Conservation (phyloP, 2,797 vertebrate species). For the Synaphobranchus kaupii region DNA sequence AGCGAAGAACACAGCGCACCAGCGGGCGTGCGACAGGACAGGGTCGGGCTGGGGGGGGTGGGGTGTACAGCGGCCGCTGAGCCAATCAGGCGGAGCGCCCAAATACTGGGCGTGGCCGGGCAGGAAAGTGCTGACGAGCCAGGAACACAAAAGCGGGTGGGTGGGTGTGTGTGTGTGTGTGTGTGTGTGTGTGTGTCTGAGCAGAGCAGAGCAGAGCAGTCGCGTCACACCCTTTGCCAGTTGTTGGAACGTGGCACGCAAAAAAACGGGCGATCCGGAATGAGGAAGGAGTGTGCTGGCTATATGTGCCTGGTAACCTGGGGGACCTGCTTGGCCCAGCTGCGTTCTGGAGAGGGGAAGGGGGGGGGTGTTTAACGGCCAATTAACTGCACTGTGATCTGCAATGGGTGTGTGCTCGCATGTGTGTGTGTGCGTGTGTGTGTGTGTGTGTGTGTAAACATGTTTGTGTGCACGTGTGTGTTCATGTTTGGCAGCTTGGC, state of each 20-base stretch:
- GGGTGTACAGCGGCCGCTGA: constrained; percentile 51
- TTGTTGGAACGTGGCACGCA: constrained; percentile 35
- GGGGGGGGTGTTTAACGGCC: constrained; percentile 42
- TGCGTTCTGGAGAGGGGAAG: constrained; percentile 32
- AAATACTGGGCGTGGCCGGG: constrained; percentile 16
- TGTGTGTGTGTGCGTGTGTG: not conserved
- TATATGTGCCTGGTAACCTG: not conserved
- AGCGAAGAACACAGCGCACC: constrained; percentile 77
- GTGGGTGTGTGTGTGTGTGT: constrained; percentile 28
- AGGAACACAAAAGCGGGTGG: constrained; percentile 41
- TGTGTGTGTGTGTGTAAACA: constrained; percentile 16
- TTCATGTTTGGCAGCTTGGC: not conserved
- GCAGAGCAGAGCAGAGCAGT: constrained; percentile 39
- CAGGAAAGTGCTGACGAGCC: constrained; percentile 59
- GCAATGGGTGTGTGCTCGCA: constrained; percentile 38
- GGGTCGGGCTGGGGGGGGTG: constrained; percentile 56
- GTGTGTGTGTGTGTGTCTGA: not conserved
- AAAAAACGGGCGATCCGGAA: no score
- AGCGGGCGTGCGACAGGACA: constrained; percentile 67
- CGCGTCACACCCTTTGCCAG: constrained; percentile 42
- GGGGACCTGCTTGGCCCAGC: not conserved
- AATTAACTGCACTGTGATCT: constrained; percentile 57
- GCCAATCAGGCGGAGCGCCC: constrained; percentile 38
- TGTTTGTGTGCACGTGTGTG: not conserved
- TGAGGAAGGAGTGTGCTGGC: not conserved